These are phyloP conservation scores for Albula goreensis DNA, from an alignment of 2,113 vertebrate species.

Conservation along the genomic window DNA sequence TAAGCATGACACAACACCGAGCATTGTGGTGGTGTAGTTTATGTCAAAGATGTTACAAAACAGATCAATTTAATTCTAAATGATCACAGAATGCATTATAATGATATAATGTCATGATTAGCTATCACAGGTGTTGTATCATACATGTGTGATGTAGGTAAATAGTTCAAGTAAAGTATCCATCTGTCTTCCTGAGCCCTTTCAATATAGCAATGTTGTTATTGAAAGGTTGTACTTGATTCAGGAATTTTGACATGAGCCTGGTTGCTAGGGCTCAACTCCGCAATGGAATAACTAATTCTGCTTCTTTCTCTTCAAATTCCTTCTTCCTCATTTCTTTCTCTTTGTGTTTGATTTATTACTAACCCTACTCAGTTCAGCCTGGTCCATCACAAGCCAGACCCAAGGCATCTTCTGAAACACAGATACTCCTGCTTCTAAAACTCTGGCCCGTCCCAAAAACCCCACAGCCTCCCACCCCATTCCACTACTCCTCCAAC, in stretches of 20 bases:
- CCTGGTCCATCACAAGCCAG: constrained; percentile 66
- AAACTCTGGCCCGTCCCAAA: constrained; percentile 41
- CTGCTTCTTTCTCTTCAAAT: constrained; percentile 7
- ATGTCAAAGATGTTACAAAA: too few relatives aligned
- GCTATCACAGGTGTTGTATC: too few relatives aligned
- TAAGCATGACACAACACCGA: too few relatives aligned
- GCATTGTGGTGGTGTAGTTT: too few relatives aligned
- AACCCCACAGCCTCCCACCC: constrained; percentile 14
- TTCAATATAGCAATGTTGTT: not conserved
- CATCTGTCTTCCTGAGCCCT: too few relatives aligned
- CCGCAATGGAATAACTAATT: not conserved
- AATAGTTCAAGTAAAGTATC: too few relatives aligned
- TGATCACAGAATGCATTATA: too few relatives aligned
- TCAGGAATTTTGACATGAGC: not conserved
- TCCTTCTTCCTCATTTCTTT: constrained; percentile 39
- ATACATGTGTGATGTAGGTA: too few relatives aligned
- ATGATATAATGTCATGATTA: too few relatives aligned
- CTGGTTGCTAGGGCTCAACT: not conserved
- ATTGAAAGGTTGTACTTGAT: not conserved
- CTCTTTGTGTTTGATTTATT: constrained; percentile 39
- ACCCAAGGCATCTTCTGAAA: constrained; percentile 69
- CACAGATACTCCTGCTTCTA: constrained; percentile 78
- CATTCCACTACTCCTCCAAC: not conserved
- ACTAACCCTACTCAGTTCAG: constrained; percentile 63
- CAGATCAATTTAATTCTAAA: too few relatives aligned